These are phyloP conservation scores for Ectemnius lituratus DNA, from an alignment of 2,888 invertebrate genomes.

Conservation along the genomic window DNA sequence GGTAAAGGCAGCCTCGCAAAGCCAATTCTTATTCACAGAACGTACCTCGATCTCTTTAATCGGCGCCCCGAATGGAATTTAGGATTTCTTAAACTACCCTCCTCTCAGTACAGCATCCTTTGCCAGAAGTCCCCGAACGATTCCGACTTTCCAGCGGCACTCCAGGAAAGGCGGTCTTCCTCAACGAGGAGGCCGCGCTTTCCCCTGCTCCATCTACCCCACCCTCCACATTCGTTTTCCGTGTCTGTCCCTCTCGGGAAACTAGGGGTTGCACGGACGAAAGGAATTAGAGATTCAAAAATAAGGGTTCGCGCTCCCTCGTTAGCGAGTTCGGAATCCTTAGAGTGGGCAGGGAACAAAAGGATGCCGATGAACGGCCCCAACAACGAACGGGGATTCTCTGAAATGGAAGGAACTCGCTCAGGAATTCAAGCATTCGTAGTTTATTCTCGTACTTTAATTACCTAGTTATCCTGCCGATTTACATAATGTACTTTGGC, in stretches of 20 bases:
- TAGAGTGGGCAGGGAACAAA: constrained; percentile 12
- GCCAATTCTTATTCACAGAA: constrained; percentile 61
- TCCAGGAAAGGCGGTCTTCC: constrained; percentile 31
- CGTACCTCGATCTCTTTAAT: constrained; percentile 64
- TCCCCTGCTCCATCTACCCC: too few relatives aligned
- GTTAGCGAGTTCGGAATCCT: constrained; percentile 48
- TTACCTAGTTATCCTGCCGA: constrained; percentile 63
- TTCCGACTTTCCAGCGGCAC: neutral
- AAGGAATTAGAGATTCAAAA: constrained; percentile 61
- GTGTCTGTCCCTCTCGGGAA: constrained; percentile 7
- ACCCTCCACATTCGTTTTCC: constrained; percentile 30
- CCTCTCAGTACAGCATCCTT: constrained; percentile 23
- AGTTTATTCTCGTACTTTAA: constrained; percentile 65
- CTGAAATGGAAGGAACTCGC: constrained; percentile 57
- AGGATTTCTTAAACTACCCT: constrained; percentile 57
- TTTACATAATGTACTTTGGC: constrained; percentile 62
- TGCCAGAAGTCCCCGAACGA: constrained; percentile 43
- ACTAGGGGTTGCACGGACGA: constrained; percentile 8
- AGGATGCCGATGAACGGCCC: constrained; percentile 6
- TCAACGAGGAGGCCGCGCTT: too few relatives aligned
- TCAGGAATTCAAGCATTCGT: constrained; percentile 57
- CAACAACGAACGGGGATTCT: constrained; percentile 28
- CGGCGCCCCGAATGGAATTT: constrained; percentile 60
- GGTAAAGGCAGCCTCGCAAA: constrained; percentile 8
- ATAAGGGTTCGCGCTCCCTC: constrained; percentile 55